Evolutionary conservation across 2,797 vertebrate species (phyloP).

Genomic region (Alfaro cultratus): DNA sequence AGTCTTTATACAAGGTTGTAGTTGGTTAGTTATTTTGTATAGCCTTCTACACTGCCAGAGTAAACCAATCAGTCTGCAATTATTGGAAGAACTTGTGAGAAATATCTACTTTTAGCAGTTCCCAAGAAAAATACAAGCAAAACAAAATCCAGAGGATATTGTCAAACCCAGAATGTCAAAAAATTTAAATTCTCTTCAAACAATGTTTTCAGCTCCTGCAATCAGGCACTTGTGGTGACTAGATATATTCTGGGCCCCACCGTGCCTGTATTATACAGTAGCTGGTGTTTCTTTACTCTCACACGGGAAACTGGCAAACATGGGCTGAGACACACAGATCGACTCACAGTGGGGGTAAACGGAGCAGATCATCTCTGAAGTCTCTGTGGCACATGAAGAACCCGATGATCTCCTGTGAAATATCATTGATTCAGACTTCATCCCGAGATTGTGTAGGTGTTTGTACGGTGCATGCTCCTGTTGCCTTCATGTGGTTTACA

Average conservation of each 20-base stretch:
- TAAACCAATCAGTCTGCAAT: neutral
- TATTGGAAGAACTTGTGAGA: neutral
- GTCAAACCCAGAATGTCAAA: neutral
- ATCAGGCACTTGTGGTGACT: neutral
- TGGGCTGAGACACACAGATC: neutral
- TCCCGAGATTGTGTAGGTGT: constrained; percentile 30
- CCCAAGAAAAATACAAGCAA: neutral
- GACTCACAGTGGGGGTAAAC: neutral
- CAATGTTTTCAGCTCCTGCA: constrained; percentile 1
- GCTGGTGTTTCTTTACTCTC: neutral
- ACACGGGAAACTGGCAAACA: neutral
- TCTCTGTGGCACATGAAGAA: constrained; percentile 11
- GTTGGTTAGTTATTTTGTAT: neutral
- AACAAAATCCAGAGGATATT: neutral
- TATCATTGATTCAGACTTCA: constrained; percentile 26
- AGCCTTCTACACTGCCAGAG: neutral
- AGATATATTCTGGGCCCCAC: constrained; percentile 7
- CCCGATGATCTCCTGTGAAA: constrained; percentile 29
- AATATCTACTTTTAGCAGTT: neutral
- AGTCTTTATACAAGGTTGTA: too few relatives aligned
- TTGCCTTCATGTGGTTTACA: constrained; percentile 19
- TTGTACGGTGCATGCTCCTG: constrained; percentile 30
- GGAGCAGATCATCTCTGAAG: constrained; percentile 11
- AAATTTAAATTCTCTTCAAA: neutral
- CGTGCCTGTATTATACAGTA: constrained; percentile 2